Percentiles rank a stretch among this genome's conserved stretches.
phyloP scores from a whole-genome alignment of 2,888 invertebrate genomes.

The Agrochola lota region DNA sequence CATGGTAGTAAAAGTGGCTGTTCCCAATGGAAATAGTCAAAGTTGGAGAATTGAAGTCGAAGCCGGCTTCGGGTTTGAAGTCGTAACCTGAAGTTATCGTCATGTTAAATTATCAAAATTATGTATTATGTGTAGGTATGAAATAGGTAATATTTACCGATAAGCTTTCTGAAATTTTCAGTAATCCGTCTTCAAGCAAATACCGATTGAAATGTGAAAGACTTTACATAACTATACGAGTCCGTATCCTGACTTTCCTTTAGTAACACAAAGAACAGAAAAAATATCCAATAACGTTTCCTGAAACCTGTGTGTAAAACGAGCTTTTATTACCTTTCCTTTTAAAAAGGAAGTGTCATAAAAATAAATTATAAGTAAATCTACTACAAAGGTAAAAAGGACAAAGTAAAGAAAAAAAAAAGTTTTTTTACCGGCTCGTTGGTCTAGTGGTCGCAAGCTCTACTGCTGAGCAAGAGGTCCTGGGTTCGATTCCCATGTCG shows the following conservation, averaged over 20 bases:
- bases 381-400: constrained; percentile 7
- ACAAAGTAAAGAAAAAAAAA: not conserved
- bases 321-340: constrained; percentile 14
- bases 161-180: constrained; percentile 19
- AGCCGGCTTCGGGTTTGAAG: constrained; percentile 11
- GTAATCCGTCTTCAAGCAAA: not conserved
- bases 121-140: not conserved
- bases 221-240: not conserved
- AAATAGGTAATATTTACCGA: not conserved
- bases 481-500: not conserved
- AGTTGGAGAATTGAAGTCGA: constrained; percentile 40
- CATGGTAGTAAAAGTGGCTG: constrained; percentile 29
- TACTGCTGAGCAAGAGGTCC: not conserved
- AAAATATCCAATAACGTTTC: constrained; percentile 24
- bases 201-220: constrained; percentile 4
- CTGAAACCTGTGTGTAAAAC: constrained; percentile 13
- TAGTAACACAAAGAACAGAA: constrained; percentile 9
- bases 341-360: not conserved
- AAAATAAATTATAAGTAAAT: constrained; percentile 10
- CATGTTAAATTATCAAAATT: constrained; percentile 1
- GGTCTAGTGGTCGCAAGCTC: not conserved
- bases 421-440: not conserved
- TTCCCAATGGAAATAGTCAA: constrained; percentile 22
- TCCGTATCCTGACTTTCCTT: not conserved
- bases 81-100: constrained; percentile 22